These are phyloP conservation scores for Apodemus speciosus DNA, from an alignment of 2,113 vertebrate species.

Conservation along the genomic window DNA sequence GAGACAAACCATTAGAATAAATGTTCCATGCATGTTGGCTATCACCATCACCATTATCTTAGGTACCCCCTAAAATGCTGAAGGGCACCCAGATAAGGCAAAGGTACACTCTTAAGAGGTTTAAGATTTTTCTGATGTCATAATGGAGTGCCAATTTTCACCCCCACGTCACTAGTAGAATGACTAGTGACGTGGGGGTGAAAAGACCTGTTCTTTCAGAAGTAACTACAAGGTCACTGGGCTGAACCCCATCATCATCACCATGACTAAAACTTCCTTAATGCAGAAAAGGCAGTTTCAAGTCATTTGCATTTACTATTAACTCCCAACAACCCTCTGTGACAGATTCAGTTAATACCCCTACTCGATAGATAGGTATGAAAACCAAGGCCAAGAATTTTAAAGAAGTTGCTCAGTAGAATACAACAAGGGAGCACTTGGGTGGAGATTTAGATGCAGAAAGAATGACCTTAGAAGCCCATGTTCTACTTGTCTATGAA, in stretches of 20 bases:
- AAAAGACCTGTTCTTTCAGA: neutral
- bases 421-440: neutral
- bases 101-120: neutral
- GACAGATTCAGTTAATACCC: neutral
- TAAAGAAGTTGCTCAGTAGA: neutral
- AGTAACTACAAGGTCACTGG: neutral
- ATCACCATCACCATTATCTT: neutral
- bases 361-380: slow-evolving; percentile 22
- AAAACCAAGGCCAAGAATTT: slow-evolving; percentile 7
- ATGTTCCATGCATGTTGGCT: slow-evolving; percentile 8
- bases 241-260: neutral
- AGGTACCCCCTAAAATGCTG: neutral
- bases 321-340: neutral
- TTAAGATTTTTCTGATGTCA: neutral
- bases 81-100: neutral
- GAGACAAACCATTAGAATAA: neutral
- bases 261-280: neutral
- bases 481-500: neutral
- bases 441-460: neutral
- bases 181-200: neutral
- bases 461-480: neutral
- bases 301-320: slow-evolving; percentile 2
- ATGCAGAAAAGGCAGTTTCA: neutral
- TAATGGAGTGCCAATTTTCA: neutral
- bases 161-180: too few species aligned